These are phyloP conservation scores for Tokudaia muenninki DNA, from an alignment of 2,797 vertebrate genomes.

Conservation along the genomic window DNA sequence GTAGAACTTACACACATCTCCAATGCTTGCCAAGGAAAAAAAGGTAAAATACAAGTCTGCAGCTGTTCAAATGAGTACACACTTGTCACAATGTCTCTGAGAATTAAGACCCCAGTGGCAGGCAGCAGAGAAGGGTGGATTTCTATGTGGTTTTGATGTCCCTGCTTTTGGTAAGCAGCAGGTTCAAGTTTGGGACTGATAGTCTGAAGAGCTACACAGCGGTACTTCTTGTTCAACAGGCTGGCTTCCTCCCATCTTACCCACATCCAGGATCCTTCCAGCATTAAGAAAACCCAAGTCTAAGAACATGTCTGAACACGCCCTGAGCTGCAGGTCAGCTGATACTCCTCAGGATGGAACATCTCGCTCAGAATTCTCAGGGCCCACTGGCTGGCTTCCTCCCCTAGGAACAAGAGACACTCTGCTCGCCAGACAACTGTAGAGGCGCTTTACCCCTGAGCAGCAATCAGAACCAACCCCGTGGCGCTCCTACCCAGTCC, in stretches of 20 bases:
- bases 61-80: not conserved
- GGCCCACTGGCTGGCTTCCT: not conserved
- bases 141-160: conserved; percentile 18
- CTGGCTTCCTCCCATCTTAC: conserved; percentile 13
- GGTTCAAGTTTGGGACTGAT: not conserved
- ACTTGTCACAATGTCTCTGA: conserved; percentile 34
- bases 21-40: not conserved
- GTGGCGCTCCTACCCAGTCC: not conserved
- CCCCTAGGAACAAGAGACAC: not conserved
- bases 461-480: not conserved
- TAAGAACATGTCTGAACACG: conserved; percentile 81
- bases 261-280: conserved; percentile 10
- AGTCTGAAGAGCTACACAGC: not conserved
- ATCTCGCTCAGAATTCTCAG: conserved; percentile 25
- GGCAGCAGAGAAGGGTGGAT: not conserved
- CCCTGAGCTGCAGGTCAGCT: conserved; percentile 53
- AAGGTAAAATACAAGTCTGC: conserved; percentile 24
- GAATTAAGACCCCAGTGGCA: not conserved
- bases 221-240: not conserved
- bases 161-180: not conserved
- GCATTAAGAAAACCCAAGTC: conserved; percentile 31
- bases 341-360: conserved; percentile 48
- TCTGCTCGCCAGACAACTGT: not conserved
- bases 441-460: not conserved
- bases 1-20: not conserved